Evolutionary conservation across 2,797 vertebrate species (phyloP).

Genomic region (Lacerta viridis): DNA sequence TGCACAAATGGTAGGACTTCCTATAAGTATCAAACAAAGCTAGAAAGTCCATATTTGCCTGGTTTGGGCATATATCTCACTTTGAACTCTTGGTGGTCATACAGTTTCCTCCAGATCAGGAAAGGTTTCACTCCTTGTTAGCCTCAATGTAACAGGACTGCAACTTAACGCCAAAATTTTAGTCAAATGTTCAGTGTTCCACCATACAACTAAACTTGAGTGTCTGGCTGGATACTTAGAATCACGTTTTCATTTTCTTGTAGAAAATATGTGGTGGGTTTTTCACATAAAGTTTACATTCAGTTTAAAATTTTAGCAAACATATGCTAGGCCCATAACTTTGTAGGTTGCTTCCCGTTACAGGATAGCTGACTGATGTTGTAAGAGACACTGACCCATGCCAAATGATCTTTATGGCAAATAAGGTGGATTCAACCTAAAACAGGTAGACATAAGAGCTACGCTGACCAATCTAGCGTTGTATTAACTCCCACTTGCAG

Average conservation of each 20-base stretch:
- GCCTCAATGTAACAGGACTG: too few relatives aligned
- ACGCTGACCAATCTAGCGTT: not conserved
- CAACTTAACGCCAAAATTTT: too few relatives aligned
- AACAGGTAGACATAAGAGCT: not conserved
- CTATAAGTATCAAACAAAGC: too few relatives aligned
- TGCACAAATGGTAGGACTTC: too few relatives aligned
- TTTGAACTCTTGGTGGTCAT: too few relatives aligned
- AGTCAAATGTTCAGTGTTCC: too few relatives aligned
- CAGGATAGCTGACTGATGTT: not conserved
- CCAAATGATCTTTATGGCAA: not conserved
- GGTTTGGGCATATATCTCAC: too few relatives aligned
- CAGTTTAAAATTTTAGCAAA: not conserved
- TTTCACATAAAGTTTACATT: not conserved
- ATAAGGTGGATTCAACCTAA: not conserved
- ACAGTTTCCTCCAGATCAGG: too few relatives aligned
- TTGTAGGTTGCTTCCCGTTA: not conserved
- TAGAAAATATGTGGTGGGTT: not conserved
- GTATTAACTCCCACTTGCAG: not conserved
- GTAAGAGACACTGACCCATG: not conserved
- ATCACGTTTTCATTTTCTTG: not conserved
- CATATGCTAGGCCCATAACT: not conserved
- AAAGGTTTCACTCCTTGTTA: too few relatives aligned
- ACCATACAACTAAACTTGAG: not conserved
- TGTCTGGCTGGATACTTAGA: not conserved
- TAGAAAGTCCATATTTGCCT: too few relatives aligned